phyloP scores from a whole-genome alignment of 2,888 invertebrate genomes.

The Stenodema calcarata region DNA sequence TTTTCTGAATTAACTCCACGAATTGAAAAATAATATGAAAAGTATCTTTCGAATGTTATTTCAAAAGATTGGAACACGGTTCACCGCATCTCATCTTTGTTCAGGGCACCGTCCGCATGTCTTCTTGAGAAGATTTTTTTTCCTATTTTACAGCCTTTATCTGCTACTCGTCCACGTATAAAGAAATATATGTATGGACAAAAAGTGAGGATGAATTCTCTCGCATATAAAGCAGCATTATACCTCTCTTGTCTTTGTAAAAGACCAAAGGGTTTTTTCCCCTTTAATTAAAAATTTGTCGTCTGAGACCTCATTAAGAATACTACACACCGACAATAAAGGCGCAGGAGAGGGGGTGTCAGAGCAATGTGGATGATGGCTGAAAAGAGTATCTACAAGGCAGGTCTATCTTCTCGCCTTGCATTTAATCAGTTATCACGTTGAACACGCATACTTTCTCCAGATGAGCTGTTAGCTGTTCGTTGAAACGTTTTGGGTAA shows the following conservation, averaged over 20 bases:
- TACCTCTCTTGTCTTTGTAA: slow-evolving; percentile 31
- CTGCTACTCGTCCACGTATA: not conserved
- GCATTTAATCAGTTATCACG: not conserved
- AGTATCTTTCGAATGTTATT: slow-evolving; percentile 8
- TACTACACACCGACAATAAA: slow-evolving; percentile 37
- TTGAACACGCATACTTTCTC: not conserved
- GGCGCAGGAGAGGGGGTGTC: not conserved
- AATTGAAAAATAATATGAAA: not conserved
- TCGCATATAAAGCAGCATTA: slow-evolving; percentile 46
- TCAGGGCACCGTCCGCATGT: slow-evolving; percentile 13
- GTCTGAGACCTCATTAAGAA: slow-evolving; percentile 46
- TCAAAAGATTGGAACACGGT: slow-evolving; percentile 13
- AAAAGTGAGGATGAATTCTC: slow-evolving; percentile 45
- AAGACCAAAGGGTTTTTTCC: slow-evolving; percentile 33
- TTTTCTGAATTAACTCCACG: no score
- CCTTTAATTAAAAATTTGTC: slow-evolving; percentile 47
- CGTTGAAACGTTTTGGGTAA: no score
- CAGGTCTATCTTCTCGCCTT: not conserved
- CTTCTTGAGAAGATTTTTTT: slow-evolving; percentile 10
- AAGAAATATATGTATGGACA: slow-evolving; percentile 19
- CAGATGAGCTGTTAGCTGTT: no score
- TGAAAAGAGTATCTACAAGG: not conserved
- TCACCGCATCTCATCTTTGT: slow-evolving; percentile 37
- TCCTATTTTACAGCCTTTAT: not conserved
- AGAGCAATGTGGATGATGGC: not conserved